These are phyloP conservation scores for Nipponacmea schrenckii DNA, from an alignment of 2,888 invertebrate species.

Conservation along the genomic window DNA sequence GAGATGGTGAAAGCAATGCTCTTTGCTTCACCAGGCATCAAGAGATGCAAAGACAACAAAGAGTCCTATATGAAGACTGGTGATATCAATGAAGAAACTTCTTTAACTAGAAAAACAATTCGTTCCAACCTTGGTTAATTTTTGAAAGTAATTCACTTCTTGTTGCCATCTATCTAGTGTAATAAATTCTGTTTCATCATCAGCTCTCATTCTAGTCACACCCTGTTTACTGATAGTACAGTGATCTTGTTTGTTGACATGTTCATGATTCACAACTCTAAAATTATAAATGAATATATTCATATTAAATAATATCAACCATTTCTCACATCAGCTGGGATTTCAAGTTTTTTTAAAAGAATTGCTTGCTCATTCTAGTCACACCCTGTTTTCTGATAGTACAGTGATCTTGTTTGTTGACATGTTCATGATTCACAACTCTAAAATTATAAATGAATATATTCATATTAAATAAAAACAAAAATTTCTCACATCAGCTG, in stretches of 20 bases:
- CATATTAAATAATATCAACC: neutral
- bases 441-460: conserved; percentile 68
- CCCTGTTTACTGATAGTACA: conserved; percentile 86
- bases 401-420: conserved; percentile 79
- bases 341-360: too few species aligned
- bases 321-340: neutral
- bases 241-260: conserved; percentile 78
- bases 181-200: conserved; percentile 81
- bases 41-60: neutral
- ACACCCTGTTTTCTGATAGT: conserved; percentile 87
- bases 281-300: conserved; percentile 3
- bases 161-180: conserved; percentile 82
- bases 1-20: too few species aligned
- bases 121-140: conserved; percentile 76
- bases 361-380: conserved; percentile 75
- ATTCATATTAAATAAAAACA: too few species aligned
- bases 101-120: too few species aligned
- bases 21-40: neutral
- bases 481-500: too few species aligned
- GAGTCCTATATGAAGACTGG: neutral
- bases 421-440: conserved; percentile 78
- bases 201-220: conserved; percentile 75
- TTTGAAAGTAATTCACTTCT: conserved; percentile 83
- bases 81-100: too few species aligned
- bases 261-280: conserved; percentile 80